Evolutionary conservation across 1,140 invertebrate species (phyloP).

Genomic region (Drosophila fuyamai): DNA sequence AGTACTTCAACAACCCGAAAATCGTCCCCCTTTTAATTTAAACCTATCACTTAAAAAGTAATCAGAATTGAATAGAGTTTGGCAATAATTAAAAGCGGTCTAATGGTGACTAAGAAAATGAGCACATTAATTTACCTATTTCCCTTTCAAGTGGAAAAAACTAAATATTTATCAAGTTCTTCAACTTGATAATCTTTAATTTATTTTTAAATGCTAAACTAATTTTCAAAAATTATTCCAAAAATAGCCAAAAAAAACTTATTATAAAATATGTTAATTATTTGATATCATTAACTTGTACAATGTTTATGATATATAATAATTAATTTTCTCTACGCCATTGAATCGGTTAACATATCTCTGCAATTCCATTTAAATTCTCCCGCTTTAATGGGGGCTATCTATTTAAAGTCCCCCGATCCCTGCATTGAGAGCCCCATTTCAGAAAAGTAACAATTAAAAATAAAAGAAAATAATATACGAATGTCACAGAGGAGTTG

Average conservation of each 20-base stretch:
- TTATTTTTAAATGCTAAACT: no score
- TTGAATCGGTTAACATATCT: background rate
- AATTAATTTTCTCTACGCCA: no score
- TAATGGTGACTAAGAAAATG: background rate
- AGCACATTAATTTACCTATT: background rate
- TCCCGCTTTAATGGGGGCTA: background rate
- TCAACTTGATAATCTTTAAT: no score
- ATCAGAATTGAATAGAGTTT: background rate
- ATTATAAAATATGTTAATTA: no score
- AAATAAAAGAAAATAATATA: background rate
- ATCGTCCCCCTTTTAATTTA: background rate
- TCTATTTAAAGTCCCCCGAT: background rate
- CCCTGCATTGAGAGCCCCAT: background rate
- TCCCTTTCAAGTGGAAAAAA: background rate
- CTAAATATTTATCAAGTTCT: no score
- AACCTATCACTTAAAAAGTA: slow-evolving; percentile 1
- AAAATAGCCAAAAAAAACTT: no score
- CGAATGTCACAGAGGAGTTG: slow-evolving; percentile 3
- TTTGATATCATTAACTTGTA: no score
- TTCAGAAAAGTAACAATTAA: background rate
- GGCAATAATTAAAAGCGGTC: background rate
- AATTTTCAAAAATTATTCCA: no score
- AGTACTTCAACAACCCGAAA: background rate
- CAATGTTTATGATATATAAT: no score
- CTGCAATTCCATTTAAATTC: background rate